phyloP scores from a whole-genome alignment of 2,888 invertebrate species.

The Serripes groenlandicus region DNA sequence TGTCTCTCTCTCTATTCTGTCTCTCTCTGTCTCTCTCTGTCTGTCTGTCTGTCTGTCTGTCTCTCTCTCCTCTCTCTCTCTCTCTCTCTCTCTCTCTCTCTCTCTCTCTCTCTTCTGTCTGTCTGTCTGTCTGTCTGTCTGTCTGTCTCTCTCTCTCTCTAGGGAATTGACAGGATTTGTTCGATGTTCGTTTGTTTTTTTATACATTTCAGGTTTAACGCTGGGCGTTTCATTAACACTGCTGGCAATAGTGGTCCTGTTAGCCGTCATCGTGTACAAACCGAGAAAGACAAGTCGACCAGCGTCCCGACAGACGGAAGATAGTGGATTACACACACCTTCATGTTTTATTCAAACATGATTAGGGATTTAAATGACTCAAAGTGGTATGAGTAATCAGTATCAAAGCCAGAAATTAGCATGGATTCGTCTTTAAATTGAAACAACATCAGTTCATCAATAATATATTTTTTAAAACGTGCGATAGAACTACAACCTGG shows the following conservation, averaged over 20 bases:
- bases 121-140: neutral
- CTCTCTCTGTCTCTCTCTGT: neutral
- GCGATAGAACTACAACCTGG: no score
- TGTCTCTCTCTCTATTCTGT: no score
- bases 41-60: neutral
- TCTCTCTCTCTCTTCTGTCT: neutral
- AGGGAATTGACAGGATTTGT: neutral
- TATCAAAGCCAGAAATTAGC: no score
- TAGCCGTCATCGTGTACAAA: constrained; percentile 42
- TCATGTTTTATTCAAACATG: no score
- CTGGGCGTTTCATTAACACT: constrained; percentile 31
- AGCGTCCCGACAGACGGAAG: neutral
- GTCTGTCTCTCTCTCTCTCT: neutral
- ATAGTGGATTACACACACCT: no score
- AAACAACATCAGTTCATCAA: no score
- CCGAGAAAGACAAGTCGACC: constrained; percentile 20
- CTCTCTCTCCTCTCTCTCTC: neutral
- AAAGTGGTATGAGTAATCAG: no score
- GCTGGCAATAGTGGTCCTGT: constrained; percentile 25
- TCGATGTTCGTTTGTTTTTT: no score
- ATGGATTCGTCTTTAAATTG: no score
- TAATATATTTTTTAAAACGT: no score
- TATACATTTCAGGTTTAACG: constrained; percentile 50
- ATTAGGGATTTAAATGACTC: no score
- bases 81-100: neutral